Percentiles rank a stretch among this genome's conserved stretches.
These are phyloP conservation scores for Plutomurus gul DNA, from an alignment of 1,140 invertebrate species.

Conservation along the genomic window DNA sequence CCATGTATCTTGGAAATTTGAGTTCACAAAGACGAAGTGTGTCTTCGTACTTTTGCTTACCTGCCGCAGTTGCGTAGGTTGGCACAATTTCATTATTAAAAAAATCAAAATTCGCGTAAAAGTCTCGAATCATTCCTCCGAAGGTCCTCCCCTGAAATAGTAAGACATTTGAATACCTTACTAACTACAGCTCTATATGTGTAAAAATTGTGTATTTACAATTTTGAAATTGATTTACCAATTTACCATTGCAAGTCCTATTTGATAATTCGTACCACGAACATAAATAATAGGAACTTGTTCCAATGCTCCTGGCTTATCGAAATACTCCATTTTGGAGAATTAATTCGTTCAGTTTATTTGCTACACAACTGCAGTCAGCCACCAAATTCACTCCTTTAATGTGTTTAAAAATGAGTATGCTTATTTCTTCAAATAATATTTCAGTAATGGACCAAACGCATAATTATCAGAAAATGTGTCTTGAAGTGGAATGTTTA, in stretches of 20 bases:
- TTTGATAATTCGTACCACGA: slow-evolving; percentile 78
- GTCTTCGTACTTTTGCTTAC: slow-evolving; percentile 72
- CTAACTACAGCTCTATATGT: neutral
- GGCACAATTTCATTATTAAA: slow-evolving; percentile 73
- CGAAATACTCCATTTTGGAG: neutral
- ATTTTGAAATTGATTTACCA: slow-evolving; percentile 32
- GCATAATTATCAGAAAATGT: no score
- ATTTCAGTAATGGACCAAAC: no score
- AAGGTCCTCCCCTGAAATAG: slow-evolving; percentile 74
- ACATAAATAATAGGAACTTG: slow-evolving; percentile 76
- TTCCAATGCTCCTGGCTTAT: neutral
- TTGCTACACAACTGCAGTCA: no score
- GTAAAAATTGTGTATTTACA: neutral
- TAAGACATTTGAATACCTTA: neutral
- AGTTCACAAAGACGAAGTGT: slow-evolving; percentile 69
- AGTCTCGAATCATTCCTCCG: slow-evolving; percentile 71
- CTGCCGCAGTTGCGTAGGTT: slow-evolving; percentile 70
- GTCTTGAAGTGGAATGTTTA: no score
- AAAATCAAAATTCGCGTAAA: slow-evolving; percentile 65
- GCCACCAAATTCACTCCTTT: no score
- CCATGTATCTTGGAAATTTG: slow-evolving; percentile 78
- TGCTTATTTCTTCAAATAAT: no score
- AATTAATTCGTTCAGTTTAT: no score
- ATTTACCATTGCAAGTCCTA: slow-evolving; percentile 78
- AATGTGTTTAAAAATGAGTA: no score